Evolutionary conservation across 2,113 vertebrate genomes (phyloP), one percentile per base, ranked within the genome.

Genomic region (Ameiurus melas): DNA sequence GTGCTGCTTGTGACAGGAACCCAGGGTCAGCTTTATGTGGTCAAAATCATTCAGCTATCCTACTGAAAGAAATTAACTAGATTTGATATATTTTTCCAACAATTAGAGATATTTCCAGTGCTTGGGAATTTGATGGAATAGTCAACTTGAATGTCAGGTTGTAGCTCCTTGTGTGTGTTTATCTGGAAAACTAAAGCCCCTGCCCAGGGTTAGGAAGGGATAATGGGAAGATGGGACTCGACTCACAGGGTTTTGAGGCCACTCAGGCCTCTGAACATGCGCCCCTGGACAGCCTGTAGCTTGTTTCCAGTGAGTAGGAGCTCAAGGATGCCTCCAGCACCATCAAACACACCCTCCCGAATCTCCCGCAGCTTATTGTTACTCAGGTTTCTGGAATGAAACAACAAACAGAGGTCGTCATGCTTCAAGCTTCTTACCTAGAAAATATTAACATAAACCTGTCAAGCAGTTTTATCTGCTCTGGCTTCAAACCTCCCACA

Each of bases 351-450:
- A 0, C 97, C 98, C 85, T 99, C 98, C 0, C 96, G 96, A 71
- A 99, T 95, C 89, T 99, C 98, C 93, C 96, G 96, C 94, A 99
- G 96, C 93, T 97, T 98, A 86, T 99, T 99, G 95, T 97, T 99
- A 88, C 97, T 98, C 64, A 99, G 94, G 87, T 99, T 99, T 95
- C 98, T 99, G 92, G 58, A 89, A 88, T 27, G 64, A n/a, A 85
- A 81, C 20, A 85, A 84, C 39, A 78, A 57, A 53, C 58, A 77
- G 30, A 84, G 13, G 1, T 62, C 43, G 47, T 84, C 68, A 51
- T 77, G 55, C 81, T 53, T 60, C 57, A 88, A 64, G 9, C 27
- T 10, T 77, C 14, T 78, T 58, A 51, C 43, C 25, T 47, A 51
- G 14, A 75, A 58, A 57, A 87, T 47, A 83, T 73, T 2, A 83